Evolutionary conservation across 2,113 vertebrate species (phyloP), one percentile per base, ranked within the genome.

Genomic region (Andinoacara biseriatus): DNA sequence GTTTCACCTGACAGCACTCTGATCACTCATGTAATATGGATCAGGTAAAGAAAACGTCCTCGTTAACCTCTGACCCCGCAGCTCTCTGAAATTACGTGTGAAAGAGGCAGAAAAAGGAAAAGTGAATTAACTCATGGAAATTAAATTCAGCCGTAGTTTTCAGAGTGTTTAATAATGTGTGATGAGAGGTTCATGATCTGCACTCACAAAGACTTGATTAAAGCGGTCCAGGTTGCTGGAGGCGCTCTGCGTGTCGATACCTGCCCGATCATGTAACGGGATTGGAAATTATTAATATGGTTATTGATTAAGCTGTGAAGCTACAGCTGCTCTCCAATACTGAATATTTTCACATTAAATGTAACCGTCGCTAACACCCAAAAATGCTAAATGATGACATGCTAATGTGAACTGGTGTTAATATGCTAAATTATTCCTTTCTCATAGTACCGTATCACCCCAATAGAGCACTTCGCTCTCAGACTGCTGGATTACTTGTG

Each of bases 81-180:
- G 58, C 79, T 58, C 43, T 10, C 62, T 24, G 6, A 77, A 63
- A 87, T 82, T 59, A 60, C 63, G 76, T 38, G 38, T 29, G 61
- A 75, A 82, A 86, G 76, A 63, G 78, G 58, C 38, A 65, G 56
- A 63, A 83, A 81, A 80, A 24, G 35, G 57, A 46, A 81, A 86
- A 77, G 65, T 18, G 76, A 87, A 86, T 88, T 35, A 87, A 84
- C 40, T 86, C 31, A 86, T 85, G 83, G 80, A 92, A 89, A 90
- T 90, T 10, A 80, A 61, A 87, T 86, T 22, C 85, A 72, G 58
- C 18, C 62, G 46, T 65, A 24, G 60, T 86, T 81, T 89, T 69
- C 65, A 49, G 43, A 69, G 65, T 69, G 24, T 69, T 69, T 89
- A 78, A 87, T 87, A 81, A 87, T 76, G 78, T 80, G 78, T 57